A percentile compares a stretch with the other conserved stretches of the same genome.
Conservation (phyloP, 2,113 vertebrate species). For the Oncorhynchus clarkii region DNA sequence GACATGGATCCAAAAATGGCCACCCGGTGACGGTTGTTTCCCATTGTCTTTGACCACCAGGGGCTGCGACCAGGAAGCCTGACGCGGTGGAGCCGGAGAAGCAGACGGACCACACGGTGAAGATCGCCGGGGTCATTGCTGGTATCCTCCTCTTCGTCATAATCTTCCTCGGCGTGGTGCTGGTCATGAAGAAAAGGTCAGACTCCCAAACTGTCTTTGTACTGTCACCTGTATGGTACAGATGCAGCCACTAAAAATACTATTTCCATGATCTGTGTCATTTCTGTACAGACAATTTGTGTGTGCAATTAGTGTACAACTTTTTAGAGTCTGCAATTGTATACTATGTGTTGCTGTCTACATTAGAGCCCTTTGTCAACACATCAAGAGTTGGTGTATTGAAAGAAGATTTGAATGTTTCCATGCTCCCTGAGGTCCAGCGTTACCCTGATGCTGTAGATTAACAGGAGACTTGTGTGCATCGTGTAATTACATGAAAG, state of each 20-base stretch:
- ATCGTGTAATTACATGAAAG: constrained; percentile 20
- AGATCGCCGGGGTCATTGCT: constrained; percentile 88
- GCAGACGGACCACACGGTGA: constrained; percentile 86
- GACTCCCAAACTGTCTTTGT: constrained; percentile 23
- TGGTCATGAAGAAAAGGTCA: constrained; percentile 92
- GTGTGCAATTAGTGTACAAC: too few relatives aligned
- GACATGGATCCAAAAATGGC: neutral
- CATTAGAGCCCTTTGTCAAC: too few relatives aligned
- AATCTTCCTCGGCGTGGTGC: constrained; percentile 85
- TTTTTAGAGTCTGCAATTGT: too few relatives aligned
- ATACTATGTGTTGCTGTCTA: too few relatives aligned
- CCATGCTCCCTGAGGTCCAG: too few relatives aligned
- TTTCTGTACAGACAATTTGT: too few relatives aligned
- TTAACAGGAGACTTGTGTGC: neutral
- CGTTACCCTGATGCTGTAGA: too few relatives aligned
- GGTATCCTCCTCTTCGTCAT: constrained; percentile 89
- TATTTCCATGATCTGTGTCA: too few relatives aligned
- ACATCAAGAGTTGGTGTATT: neutral
- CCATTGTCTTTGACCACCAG: constrained; percentile 45
- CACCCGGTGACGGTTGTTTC: too few relatives aligned
- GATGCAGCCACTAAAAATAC: too few relatives aligned
- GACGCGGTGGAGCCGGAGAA: constrained; percentile 83
- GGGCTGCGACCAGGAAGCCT: constrained; percentile 84
- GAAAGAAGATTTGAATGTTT: too few relatives aligned
- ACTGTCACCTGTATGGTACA: too few relatives aligned